Evolutionary conservation across 2,797 vertebrate species (phyloP).

Genomic region (Fistularia commersonii): DNA sequence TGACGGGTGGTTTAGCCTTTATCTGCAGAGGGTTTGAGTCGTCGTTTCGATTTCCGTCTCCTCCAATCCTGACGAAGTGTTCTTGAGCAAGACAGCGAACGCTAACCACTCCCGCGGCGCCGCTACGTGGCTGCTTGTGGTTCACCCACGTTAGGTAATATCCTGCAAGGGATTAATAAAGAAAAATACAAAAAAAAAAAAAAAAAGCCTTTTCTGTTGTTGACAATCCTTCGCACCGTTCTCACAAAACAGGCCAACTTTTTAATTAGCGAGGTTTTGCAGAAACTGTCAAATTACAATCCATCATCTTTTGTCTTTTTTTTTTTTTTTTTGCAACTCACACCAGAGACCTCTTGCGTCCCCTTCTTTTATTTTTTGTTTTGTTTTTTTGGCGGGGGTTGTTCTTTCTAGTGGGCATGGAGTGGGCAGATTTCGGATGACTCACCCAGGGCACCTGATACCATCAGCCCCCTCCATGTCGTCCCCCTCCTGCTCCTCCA

Average conservation of each 20-base stretch:
- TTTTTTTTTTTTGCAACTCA: slow-evolving; percentile 30
- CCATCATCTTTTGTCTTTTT: slow-evolving; percentile 61
- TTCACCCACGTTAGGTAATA: too few species aligned
- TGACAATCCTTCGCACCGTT: slow-evolving; percentile 21
- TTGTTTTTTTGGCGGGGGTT: slow-evolving; percentile 38
- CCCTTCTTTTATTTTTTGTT: slow-evolving; percentile 30
- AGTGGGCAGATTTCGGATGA: slow-evolving; percentile 63
- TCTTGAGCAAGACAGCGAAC: too few species aligned
- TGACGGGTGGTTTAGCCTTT: slow-evolving; percentile 53
- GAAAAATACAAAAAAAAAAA: too few species aligned
- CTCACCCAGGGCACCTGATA: slow-evolving; percentile 57
- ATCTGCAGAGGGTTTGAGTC: slow-evolving; percentile 2
- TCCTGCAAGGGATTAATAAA: too few species aligned
- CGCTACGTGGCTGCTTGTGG: too few species aligned
- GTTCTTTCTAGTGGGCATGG: slow-evolving; percentile 50
- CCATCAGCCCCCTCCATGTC: slow-evolving; percentile 34
- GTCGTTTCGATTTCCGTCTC: too few species aligned
- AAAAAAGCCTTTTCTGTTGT: too few species aligned
- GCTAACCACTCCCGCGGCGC: too few species aligned
- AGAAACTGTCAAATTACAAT: slow-evolving; percentile 66
- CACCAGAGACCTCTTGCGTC: slow-evolving; percentile 12
- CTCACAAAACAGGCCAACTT: slow-evolving; percentile 54
- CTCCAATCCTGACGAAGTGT: too few species aligned
- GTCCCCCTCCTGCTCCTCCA: slow-evolving; percentile 15
- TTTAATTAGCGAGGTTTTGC: slow-evolving; percentile 64